Evolutionary conservation across 2,888 invertebrate genomes (phyloP).

Genomic region (Blastobasis lacticolella): DNA sequence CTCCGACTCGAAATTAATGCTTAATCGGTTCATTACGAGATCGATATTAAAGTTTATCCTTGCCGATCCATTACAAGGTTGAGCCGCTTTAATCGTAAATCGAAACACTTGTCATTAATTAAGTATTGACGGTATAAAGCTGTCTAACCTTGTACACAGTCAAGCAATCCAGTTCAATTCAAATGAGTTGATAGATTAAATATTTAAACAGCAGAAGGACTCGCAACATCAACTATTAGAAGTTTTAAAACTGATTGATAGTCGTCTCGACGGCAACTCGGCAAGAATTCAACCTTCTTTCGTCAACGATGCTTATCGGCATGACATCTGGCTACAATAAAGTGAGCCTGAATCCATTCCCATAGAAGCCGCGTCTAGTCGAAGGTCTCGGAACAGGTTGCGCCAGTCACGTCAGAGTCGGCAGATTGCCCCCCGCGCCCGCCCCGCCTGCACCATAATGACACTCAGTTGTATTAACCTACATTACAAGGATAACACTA

Average conservation of each 20-base stretch:
- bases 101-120: too few relatives aligned
- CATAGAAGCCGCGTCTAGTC: conserved; percentile 14
- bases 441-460: conserved; percentile 12
- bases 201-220: too few relatives aligned
- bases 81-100: too few relatives aligned
- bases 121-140: too few relatives aligned
- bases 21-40: too few relatives aligned
- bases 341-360: conserved; percentile 13
- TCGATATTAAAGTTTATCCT: too few relatives aligned
- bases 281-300: not conserved
- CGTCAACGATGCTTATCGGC: conserved; percentile 1
- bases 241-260: too few relatives aligned
- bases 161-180: not conserved
- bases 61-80: too few relatives aligned
- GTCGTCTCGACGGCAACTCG: not conserved
- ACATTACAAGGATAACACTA: not conserved
- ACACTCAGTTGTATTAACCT: conserved; percentile 10
- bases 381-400: conserved; percentile 17
- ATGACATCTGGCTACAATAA: conserved; percentile 6
- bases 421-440: conserved; percentile 8
- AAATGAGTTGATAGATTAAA: too few relatives aligned
- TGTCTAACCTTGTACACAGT: too few relatives aligned
- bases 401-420: conserved; percentile 14
- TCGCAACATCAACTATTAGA: too few relatives aligned
- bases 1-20: too few relatives aligned